Evolutionary conservation across 2,797 vertebrate species (phyloP), one percentile per base, ranked within the genome.

Genomic region (Bucorvus abyssinicus): DNA sequence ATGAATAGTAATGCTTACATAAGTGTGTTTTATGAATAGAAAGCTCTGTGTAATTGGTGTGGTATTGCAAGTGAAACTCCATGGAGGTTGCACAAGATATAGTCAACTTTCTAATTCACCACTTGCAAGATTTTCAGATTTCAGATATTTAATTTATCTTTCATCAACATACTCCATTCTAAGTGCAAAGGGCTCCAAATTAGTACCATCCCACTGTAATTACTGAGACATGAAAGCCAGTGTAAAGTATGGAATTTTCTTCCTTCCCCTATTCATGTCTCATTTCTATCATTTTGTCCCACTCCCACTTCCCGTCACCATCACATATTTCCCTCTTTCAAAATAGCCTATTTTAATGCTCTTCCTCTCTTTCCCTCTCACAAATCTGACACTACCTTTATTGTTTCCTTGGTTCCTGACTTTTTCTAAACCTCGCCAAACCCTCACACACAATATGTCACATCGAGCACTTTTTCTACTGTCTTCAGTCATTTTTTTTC

Each of bases 21-120:
- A 96, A 95, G 71, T 86, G 69, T 85, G 52, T 22, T 95, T 94
- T 94, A 94, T 94, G 87, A 97, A 97, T 67, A 96, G 86, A 91
- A 96, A 95, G 64, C 84, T 78, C 87, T 94, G n/a, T 84, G 67
- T 97, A 96, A 97, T 81, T 96, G 82, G 68, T 92, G 23, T 91
- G 90, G 73, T 87, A 83, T 57, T 94, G 90, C 75, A 92, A 89
- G 68, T 70, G 87, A 97, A 95, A 93, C 59, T 73, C 71, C 70
- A 75, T n/a, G n/a, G 14, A 97, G 52, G 84, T 96, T 97, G 77
- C 82, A 83, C 61, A 96, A 95, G 81, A 70, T 87, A 17, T 96
- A 94, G 96, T 55, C 95, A 91, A 94, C 90, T 95, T 95, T 91
- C 87, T 96, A 96, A 96, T 93, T 93, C 50, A 84, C n/a, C 64